Conservation (phyloP, 2,113 vertebrate genomes). For the Eolophus roseicapilla region DNA sequence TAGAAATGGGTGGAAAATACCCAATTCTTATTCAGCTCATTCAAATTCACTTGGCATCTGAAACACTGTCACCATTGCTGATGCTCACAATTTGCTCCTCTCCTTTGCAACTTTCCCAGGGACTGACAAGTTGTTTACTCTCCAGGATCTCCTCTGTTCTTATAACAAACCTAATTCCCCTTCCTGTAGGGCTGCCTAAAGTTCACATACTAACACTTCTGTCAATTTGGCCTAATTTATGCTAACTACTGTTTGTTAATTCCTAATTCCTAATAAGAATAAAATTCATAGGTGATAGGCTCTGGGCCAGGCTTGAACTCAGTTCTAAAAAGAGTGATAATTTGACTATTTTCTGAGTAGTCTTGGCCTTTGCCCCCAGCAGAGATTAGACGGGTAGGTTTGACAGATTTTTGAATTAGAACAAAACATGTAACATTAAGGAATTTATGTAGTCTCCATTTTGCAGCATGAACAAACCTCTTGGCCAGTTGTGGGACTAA, state of each 20-base stretch:
- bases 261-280: background rate
- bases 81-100: background rate
- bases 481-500: background rate
- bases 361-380: background rate
- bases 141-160: background rate
- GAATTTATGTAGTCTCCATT: background rate
- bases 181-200: background rate
- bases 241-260: background rate
- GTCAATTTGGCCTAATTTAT: background rate
- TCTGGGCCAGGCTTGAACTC: background rate
- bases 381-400: background rate
- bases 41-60: background rate
- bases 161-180: background rate
- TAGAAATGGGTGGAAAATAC: background rate
- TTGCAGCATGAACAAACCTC: background rate
- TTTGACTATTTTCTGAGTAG: background rate
- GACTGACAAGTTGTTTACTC: background rate
- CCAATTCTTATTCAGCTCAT: background rate
- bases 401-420: background rate
- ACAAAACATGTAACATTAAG: background rate
- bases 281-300: background rate
- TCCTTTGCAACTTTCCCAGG: background rate
- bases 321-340: background rate
- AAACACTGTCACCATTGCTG: background rate
- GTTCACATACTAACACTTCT: background rate